Evolutionary conservation across 2,888 invertebrate species (phyloP).

Genomic region (Teinopalpus imperialis): DNA sequence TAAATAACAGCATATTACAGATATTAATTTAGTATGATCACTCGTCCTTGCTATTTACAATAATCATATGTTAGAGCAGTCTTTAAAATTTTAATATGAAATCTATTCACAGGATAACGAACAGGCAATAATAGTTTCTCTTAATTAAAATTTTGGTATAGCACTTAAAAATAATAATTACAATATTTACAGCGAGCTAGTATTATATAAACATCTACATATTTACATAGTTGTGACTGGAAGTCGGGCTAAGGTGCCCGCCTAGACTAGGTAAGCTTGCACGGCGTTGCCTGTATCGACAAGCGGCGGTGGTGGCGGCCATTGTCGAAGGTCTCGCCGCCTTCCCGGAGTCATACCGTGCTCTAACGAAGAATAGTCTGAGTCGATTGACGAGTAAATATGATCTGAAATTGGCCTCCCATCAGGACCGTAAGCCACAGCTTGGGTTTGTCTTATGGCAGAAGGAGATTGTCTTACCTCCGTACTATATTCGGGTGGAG

Average conservation of each 20-base stretch:
- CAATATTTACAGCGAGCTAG: slow-evolving; percentile 74
- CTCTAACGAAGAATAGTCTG: slow-evolving; percentile 92
- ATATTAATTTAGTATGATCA: slow-evolving; percentile 79
- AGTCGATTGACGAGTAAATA: slow-evolving; percentile 95
- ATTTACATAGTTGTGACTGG: slow-evolving; percentile 72
- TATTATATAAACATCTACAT: slow-evolving; percentile 59
- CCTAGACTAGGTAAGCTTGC: slow-evolving; percentile 87
- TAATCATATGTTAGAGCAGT: slow-evolving; percentile 81
- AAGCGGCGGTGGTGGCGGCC: slow-evolving; percentile 74
- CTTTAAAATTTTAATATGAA: slow-evolving; percentile 80
- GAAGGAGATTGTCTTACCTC: slow-evolving; percentile 72
- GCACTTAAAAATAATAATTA: slow-evolving; percentile 76
- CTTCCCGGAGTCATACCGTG: slow-evolving; percentile 83
- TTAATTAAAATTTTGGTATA: slow-evolving; percentile 79
- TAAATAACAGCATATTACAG: slow-evolving; percentile 79
- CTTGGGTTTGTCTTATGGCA: slow-evolving; percentile 70
- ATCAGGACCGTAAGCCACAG: slow-evolving; percentile 79
- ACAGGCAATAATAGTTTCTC: slow-evolving; percentile 76
- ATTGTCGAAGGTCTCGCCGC: slow-evolving; percentile 69
- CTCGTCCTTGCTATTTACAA: slow-evolving; percentile 80
- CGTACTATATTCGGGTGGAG: slow-evolving; percentile 75
- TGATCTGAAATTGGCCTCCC: slow-evolving; percentile 92
- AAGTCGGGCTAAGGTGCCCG: slow-evolving; percentile 57
- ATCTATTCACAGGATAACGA: slow-evolving; percentile 80
- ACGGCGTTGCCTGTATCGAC: slow-evolving; percentile 77